phyloP scores from a whole-genome alignment of 2,888 invertebrate species.

The Mythimna ferrago region DNA sequence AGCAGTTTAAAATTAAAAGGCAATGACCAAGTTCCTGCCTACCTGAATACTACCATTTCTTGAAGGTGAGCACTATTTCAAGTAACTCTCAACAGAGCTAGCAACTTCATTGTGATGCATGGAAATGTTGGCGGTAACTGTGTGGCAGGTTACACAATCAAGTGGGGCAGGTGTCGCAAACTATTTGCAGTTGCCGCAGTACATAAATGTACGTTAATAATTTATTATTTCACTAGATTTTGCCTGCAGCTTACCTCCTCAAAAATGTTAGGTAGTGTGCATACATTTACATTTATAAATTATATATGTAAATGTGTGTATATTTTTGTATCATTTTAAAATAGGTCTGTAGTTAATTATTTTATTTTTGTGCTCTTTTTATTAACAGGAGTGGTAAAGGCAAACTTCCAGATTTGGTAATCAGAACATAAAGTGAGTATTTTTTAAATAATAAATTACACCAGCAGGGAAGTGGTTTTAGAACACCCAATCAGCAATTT shows the following conservation, averaged over 20 bases:
- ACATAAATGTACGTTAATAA: slow-evolving; percentile 2
- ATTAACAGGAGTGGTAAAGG: no score
- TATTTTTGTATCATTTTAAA: no score
- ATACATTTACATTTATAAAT: no score
- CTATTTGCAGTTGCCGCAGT: slow-evolving; percentile 18
- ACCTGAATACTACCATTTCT: background rate
- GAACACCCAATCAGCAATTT: no score
- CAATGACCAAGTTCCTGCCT: background rate
- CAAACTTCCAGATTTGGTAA: no score
- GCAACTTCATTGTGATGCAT: slow-evolving; percentile 26
- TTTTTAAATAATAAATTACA: no score
- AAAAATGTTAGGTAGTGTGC: no score
- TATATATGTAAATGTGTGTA: no score
- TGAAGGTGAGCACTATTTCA: background rate
- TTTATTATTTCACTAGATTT: slow-evolving; percentile 7
- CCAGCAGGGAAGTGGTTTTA: no score
- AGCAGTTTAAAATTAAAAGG: background rate
- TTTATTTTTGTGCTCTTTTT: no score
- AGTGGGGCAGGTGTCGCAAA: slow-evolving; percentile 23
- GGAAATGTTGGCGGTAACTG: slow-evolving; percentile 29
- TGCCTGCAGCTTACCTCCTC: background rate
- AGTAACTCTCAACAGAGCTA: background rate
- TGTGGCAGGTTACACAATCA: slow-evolving; percentile 19
- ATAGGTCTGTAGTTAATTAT: no score
- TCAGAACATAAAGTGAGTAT: no score